Percentiles rank a stretch among this genome's conserved stretches.
Conservation (phyloP, 92 coral and sea anemone species). For the Umimayanthus kanabou region DNA sequence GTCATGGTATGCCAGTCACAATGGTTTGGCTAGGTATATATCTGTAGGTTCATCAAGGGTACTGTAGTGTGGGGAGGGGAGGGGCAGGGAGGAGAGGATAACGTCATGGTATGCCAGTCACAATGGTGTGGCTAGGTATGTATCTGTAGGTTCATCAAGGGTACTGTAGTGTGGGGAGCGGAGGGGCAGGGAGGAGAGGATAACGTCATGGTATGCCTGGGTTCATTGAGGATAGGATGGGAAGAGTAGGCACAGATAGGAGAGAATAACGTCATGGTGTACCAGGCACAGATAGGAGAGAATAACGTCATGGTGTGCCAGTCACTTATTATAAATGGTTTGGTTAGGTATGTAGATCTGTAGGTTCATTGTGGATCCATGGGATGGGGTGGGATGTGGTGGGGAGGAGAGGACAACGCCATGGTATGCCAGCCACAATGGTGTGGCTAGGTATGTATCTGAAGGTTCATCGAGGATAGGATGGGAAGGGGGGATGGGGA, state of each 20-base stretch:
- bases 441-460: too few relatives aligned
- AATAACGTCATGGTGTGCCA: background rate
- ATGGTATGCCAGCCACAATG: too few relatives aligned
- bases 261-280: background rate
- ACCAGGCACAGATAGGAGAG: background rate
- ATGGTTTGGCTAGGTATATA: slow-evolving; percentile 70
- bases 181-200: slow-evolving; percentile 25
- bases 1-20: background rate
- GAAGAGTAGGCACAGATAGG: background rate
- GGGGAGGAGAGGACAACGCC: too few relatives aligned
- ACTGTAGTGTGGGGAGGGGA: background rate
- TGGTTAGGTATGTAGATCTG: too few relatives aligned
- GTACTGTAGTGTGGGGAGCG: background rate
- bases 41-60: background rate
- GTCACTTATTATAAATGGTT: background rate
- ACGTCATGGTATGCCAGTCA: background rate
- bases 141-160: background rate
- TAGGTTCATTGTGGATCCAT: too few relatives aligned
- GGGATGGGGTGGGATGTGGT: too few relatives aligned
- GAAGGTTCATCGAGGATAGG: too few relatives aligned
- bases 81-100: slow-evolving; percentile 15
- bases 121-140: slow-evolving; percentile 70
- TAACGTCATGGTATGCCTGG: background rate
- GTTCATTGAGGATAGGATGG: background rate
- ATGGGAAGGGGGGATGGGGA: too few relatives aligned